Conservation (phyloP, 1,140 invertebrate genomes). For the Dufourea novaeangliae region DNA sequence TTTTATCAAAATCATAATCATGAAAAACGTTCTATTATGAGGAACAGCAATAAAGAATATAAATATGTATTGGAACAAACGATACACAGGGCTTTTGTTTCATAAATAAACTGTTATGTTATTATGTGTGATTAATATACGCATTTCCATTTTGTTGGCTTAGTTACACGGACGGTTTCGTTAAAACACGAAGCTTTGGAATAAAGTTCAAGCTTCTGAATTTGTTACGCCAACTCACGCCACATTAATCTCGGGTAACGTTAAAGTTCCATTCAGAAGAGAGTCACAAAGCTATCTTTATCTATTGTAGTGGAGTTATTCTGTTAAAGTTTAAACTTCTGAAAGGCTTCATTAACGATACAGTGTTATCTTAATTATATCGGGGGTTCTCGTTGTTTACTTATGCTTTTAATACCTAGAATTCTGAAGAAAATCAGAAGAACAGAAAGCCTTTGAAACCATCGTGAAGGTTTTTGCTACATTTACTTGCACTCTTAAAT, state of each 20-base stretch:
- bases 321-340: neutral
- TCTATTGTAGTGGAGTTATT: neutral
- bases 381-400: neutral
- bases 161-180: neutral
- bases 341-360: conserved; percentile 8
- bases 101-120: neutral
- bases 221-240: neutral
- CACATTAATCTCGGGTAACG: neutral
- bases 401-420: neutral
- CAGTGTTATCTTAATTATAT: conserved; percentile 2
- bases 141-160: neutral
- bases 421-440: neutral
- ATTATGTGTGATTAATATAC: neutral
- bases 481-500: no score
- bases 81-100: neutral
- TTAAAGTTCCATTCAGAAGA: conserved; percentile 2
- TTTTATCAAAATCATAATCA: no score
- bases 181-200: neutral
- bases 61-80: no score
- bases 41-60: no score
- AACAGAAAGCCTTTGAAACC: no score
- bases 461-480: no score
- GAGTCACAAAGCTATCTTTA: neutral
- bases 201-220: neutral
- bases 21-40: no score